Conservation (phyloP, 2,888 invertebrate species). For the Agrotis ipsilon region DNA sequence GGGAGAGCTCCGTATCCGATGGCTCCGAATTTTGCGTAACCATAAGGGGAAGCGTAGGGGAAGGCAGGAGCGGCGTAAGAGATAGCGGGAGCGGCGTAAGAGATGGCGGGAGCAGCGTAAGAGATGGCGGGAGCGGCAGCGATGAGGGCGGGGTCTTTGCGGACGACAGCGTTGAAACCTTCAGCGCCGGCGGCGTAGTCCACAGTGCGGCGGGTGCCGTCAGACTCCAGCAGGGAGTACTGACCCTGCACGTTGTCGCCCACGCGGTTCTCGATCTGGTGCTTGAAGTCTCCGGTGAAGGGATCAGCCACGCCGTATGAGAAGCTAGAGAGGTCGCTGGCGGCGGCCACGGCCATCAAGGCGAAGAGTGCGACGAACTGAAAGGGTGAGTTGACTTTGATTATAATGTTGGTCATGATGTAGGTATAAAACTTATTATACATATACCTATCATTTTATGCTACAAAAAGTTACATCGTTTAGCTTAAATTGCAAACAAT, state of each 20-base stretch:
- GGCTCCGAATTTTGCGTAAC: constrained; percentile 42
- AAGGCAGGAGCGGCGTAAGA: constrained; percentile 22
- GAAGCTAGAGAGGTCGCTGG: constrained; percentile 81
- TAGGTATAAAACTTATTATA: too few relatives aligned
- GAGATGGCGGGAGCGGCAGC: constrained; percentile 63
- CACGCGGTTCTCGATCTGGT: constrained; percentile 80
- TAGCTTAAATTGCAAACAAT: too few relatives aligned
- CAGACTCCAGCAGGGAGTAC: constrained; percentile 85
- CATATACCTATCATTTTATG: too few relatives aligned
- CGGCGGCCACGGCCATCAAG: constrained; percentile 73
- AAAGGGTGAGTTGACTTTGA: constrained; percentile 1
- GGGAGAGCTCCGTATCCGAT: constrained; percentile 57
- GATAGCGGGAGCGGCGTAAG: constrained; percentile 58
- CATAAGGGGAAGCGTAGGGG: constrained; percentile 40
- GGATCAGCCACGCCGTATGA: constrained; percentile 89
- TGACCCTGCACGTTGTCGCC: constrained; percentile 72
- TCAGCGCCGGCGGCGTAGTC: constrained; percentile 89
- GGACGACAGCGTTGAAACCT: constrained; percentile 90
- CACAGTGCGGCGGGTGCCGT: constrained; percentile 88
- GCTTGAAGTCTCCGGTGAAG: constrained; percentile 88
- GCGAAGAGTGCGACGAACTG: constrained; percentile 80
- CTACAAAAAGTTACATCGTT: too few relatives aligned
- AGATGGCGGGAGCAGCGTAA: constrained; percentile 58
- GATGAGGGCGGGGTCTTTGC: constrained; percentile 83
- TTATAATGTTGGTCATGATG: not conserved